Evolutionary conservation across 1,140 invertebrate species (phyloP).

Genomic region (Macrocentrus cingulum): DNA sequence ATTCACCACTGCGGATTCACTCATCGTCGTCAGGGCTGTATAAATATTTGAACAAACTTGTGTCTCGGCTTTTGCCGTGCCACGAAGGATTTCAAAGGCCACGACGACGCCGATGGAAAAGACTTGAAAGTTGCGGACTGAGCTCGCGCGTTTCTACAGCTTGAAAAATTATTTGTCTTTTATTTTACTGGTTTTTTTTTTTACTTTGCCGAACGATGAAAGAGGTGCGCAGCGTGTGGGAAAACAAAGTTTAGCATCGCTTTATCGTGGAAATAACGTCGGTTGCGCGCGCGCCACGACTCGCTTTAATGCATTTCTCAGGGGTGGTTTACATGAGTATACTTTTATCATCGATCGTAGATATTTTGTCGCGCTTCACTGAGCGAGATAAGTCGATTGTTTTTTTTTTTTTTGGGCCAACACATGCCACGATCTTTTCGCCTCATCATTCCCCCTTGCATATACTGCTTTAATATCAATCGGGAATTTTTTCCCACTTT

Average conservation of each 20-base stretch:
- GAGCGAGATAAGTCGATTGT: background rate
- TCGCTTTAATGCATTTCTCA: constrained; percentile 10
- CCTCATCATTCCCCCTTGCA: background rate
- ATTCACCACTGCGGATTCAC: too few relatives aligned
- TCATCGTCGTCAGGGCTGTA: constrained; percentile 20
- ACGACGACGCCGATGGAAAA: too few relatives aligned
- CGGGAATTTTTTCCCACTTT: too few relatives aligned
- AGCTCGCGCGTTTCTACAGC: too few relatives aligned
- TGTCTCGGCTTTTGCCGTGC: background rate
- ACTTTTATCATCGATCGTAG: background rate
- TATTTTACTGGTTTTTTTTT: too few relatives aligned
- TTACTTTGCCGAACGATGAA: too few relatives aligned
- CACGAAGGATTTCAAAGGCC: too few relatives aligned
- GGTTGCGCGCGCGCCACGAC: background rate
- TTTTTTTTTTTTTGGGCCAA: background rate
- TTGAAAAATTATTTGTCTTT: too few relatives aligned
- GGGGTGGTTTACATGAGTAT: background rate
- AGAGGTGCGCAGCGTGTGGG: too few relatives aligned
- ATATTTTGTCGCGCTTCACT: background rate
- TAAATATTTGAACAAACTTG: constrained; percentile 34
- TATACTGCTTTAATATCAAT: too few relatives aligned
- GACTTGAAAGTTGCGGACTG: too few relatives aligned
- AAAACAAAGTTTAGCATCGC: constrained; percentile 30
- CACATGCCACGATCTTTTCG: too few relatives aligned
- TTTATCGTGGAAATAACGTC: constrained; percentile 22